These are phyloP conservation scores for Tetramorium parvispinum DNA, from an alignment of 1,140 invertebrate genomes.

Conservation along the genomic window DNA sequence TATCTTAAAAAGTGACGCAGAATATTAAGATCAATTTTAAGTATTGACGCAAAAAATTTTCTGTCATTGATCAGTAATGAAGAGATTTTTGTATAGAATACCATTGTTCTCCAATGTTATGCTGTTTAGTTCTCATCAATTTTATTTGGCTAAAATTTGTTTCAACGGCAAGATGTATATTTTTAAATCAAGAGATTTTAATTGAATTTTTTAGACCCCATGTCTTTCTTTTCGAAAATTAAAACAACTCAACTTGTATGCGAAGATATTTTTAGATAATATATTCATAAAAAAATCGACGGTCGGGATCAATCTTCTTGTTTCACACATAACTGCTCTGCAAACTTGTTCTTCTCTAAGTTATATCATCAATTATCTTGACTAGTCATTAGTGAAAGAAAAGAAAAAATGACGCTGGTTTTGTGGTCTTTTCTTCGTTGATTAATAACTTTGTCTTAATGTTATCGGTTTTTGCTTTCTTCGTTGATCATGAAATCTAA, in stretches of 20 bases:
- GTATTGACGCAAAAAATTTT: neutral
- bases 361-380: constrained; percentile 24
- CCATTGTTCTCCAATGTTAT: neutral
- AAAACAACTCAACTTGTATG: neutral
- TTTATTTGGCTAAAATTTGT: neutral
- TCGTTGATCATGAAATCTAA: constrained; percentile 1
- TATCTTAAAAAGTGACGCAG: neutral
- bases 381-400: neutral
- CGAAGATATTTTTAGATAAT: neutral
- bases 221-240: neutral
- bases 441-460: neutral
- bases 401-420: neutral
- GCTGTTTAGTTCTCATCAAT: neutral
- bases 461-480: neutral
- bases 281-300: neutral
- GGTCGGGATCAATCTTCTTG: neutral
- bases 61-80: neutral
- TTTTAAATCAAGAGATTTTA: neutral
- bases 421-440: neutral
- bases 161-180: neutral
- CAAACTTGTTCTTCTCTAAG: neutral
- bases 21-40: neutral
- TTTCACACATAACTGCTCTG: neutral
- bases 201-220: neutral
- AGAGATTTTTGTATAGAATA: neutral